A percentile compares a stretch with the other conserved stretches of the same genome.
phyloP scores from a whole-genome alignment of 2,113 vertebrate genomes.

The Eonycteris spelaea region DNA sequence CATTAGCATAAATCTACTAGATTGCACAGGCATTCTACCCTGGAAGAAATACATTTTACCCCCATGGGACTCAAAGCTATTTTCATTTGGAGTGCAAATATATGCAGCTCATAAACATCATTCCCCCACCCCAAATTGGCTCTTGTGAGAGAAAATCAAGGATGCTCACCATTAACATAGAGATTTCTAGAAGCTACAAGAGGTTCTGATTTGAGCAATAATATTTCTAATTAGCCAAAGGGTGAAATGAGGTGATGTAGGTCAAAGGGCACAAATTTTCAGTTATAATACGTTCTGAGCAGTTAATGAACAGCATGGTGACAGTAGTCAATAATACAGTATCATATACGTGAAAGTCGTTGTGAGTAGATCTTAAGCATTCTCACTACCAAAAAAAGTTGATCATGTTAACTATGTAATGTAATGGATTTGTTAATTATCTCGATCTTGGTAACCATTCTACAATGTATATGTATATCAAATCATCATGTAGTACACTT shows the following conservation, averaged over 20 bases:
- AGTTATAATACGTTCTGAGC: neutral
- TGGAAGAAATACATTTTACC: neutral
- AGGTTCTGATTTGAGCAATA: neutral
- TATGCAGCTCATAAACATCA: neutral
- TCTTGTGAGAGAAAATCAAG: neutral
- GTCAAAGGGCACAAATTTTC: neutral
- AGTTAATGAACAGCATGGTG: neutral
- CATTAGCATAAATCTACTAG: neutral
- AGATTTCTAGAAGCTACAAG: neutral
- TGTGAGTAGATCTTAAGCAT: neutral
- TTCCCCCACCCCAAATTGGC: neutral
- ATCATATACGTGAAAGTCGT: neutral
- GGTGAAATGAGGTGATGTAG: neutral
- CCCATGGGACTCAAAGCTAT: neutral
- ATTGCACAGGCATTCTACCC: neutral
- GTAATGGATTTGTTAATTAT: neutral
- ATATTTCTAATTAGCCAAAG: neutral
- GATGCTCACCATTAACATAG: neutral
- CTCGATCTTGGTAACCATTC: neutral
- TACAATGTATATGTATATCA: neutral
- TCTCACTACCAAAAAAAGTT: neutral
- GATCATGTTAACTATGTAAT: neutral
- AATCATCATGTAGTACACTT: neutral
- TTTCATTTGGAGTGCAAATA: slow-evolving; percentile 48
- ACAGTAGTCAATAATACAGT: neutral